Evolutionary conservation across 2,797 vertebrate genomes (phyloP).

Genomic region (Columba guinea): DNA sequence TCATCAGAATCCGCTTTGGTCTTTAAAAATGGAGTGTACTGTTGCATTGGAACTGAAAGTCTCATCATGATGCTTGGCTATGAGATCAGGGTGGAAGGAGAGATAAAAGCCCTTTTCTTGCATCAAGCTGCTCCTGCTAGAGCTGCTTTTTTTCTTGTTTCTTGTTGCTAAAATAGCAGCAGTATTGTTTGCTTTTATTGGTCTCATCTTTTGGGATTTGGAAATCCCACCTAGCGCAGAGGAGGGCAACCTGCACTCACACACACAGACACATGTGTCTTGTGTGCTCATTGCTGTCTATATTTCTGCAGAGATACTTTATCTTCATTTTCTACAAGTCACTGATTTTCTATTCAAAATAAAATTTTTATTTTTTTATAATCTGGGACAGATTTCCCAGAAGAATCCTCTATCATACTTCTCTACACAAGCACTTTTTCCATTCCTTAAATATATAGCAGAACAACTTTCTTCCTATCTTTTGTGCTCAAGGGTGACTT

Average conservation of each 20-base stretch:
- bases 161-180: constrained; percentile 15
- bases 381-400: neutral
- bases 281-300: neutral
- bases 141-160: constrained; percentile 32
- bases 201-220: neutral
- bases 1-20: neutral
- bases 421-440: neutral
- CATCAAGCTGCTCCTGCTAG: constrained; percentile 26
- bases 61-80: constrained; percentile 42
- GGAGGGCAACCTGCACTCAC: neutral
- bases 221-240: neutral
- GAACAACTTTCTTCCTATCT: neutral
- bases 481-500: neutral
- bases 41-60: constrained; percentile 34
- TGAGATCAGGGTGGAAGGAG: constrained; percentile 34
- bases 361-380: neutral
- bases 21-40: constrained; percentile 19
- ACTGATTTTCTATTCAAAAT: neutral
- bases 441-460: neutral
- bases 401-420: neutral
- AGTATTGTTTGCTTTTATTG: neutral
- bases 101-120: constrained; percentile 56
- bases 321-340: neutral
- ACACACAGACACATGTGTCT: neutral
- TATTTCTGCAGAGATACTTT: neutral